phyloP scores from a whole-genome alignment of 2,888 invertebrate species.

The Ormyrus nitidulus region DNA sequence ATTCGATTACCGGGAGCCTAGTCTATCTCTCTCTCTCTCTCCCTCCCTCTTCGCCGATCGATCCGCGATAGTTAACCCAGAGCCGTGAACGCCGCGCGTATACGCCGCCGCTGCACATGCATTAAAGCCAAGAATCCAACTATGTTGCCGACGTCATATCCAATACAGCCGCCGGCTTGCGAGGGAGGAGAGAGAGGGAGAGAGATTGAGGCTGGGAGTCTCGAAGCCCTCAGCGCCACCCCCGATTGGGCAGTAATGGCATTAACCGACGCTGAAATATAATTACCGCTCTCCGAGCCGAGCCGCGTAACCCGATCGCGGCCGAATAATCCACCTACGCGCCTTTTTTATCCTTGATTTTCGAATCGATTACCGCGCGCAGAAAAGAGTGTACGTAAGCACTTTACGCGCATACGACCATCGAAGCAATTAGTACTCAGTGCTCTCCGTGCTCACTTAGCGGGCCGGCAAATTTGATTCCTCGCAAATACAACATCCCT shows the following conservation, averaged over 20 bases:
- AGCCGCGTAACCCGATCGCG: constrained; percentile 73
- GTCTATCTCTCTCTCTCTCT: constrained; percentile 23
- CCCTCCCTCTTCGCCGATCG: constrained; percentile 40
- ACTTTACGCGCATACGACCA: too few relatives aligned
- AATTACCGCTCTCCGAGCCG: constrained; percentile 72
- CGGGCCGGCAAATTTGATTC: constrained; percentile 18
- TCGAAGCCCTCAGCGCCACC: constrained; percentile 64
- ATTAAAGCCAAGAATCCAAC: constrained; percentile 72
- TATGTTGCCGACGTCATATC: constrained; percentile 72
- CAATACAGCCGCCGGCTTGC: constrained; percentile 66
- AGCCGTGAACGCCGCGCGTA: constrained; percentile 43
- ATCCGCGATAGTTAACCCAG: constrained; percentile 57
- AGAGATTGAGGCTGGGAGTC: constrained; percentile 47
- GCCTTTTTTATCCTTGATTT: too few relatives aligned
- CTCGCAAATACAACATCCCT: constrained; percentile 16
- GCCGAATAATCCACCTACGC: constrained; percentile 67
- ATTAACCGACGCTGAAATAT: constrained; percentile 74
- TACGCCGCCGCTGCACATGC: constrained; percentile 63
- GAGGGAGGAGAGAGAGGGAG: constrained; percentile 35
- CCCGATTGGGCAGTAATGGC: constrained; percentile 72
- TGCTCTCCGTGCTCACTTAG: too few relatives aligned
- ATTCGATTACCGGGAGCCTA: constrained; percentile 52
- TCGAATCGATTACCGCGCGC: too few relatives aligned
- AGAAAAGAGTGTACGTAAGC: too few relatives aligned
- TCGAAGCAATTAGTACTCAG: too few relatives aligned